Percentiles rank a stretch among this genome's conserved stretches.
Evolutionary conservation across 1,140 invertebrate species (phyloP).

Genomic region (Bombus haemorrhoidalis): DNA sequence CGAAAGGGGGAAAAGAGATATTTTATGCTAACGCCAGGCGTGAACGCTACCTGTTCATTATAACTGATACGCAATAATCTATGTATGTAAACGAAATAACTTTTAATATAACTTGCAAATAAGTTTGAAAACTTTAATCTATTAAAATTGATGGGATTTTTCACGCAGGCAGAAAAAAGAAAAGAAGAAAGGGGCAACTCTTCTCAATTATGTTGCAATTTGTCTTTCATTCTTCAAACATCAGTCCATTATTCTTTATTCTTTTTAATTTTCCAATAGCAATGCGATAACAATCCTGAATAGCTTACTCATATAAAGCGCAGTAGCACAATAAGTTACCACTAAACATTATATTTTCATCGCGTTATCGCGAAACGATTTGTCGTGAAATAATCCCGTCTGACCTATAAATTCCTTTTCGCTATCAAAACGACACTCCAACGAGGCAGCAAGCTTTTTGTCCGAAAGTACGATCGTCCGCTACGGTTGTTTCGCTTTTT

Average conservation of each 20-base stretch:
- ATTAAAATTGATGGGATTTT: neutral
- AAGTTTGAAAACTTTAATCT: neutral
- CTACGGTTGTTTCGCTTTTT: neutral
- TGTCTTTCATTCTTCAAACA: no score
- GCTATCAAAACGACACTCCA: neutral
- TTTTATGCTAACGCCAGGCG: neutral
- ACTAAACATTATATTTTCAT: no score
- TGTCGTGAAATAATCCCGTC: neutral
- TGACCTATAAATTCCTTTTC: neutral
- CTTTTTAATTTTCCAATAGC: no score
- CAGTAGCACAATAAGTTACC: no score
- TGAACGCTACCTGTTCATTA: neutral
- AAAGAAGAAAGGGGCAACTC: no score
- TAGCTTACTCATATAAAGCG: no score
- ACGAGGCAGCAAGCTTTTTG: neutral
- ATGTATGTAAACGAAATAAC: neutral
- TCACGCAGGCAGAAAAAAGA: neutral
- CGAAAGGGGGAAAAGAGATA: neutral
- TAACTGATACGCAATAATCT: neutral
- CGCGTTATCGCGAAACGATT: neutral
- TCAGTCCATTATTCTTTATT: no score
- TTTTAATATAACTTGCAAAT: neutral
- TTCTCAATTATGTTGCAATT: no score
- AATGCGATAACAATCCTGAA: no score
- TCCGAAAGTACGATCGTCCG: neutral